These are phyloP conservation scores for Cirrhinus molitorella DNA, from an alignment of 2,797 vertebrate genomes.

Conservation along the genomic window DNA sequence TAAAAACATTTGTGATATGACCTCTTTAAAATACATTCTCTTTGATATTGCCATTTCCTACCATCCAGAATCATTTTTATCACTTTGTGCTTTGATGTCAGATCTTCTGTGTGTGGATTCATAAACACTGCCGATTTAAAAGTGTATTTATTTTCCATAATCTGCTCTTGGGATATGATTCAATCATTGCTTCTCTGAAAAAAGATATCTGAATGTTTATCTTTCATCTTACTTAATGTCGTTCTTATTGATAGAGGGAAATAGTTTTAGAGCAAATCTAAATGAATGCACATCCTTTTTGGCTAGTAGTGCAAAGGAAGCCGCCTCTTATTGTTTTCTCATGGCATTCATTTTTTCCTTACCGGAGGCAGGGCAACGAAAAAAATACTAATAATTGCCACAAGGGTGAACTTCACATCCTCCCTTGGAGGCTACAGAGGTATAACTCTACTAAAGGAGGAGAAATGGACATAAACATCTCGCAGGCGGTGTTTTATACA, in stretches of 20 bases:
- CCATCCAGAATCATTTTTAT: neutral
- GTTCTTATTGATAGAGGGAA: neutral
- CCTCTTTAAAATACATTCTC: slow-evolving; percentile 1
- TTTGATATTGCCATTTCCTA: neutral
- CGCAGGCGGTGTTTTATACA: neutral
- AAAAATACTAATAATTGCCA: slow-evolving; percentile 6
- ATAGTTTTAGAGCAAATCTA: slow-evolving; percentile 18
- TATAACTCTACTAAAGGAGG: slow-evolving; percentile 3
- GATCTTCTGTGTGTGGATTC: neutral
- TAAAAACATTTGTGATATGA: neutral
- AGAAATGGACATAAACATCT: neutral
- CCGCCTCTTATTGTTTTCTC: neutral
- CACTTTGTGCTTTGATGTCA: neutral
- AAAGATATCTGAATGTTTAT: slow-evolving; percentile 18
- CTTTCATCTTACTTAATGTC: slow-evolving; percentile 18
- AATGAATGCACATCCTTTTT: slow-evolving; percentile 16
- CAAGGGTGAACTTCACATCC: slow-evolving; percentile 13
- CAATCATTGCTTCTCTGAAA: slow-evolving; percentile 12
- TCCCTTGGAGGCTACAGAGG: slow-evolving; percentile 5
- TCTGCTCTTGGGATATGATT: neutral
- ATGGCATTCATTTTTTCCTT: slow-evolving; percentile 6
- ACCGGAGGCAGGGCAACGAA: neutral
- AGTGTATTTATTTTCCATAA: slow-evolving; percentile 11
- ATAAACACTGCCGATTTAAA: neutral
- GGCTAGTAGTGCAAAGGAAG: neutral